These are phyloP conservation scores for Philonicus albiceps DNA, from an alignment of 2,888 invertebrate genomes.

Conservation along the genomic window DNA sequence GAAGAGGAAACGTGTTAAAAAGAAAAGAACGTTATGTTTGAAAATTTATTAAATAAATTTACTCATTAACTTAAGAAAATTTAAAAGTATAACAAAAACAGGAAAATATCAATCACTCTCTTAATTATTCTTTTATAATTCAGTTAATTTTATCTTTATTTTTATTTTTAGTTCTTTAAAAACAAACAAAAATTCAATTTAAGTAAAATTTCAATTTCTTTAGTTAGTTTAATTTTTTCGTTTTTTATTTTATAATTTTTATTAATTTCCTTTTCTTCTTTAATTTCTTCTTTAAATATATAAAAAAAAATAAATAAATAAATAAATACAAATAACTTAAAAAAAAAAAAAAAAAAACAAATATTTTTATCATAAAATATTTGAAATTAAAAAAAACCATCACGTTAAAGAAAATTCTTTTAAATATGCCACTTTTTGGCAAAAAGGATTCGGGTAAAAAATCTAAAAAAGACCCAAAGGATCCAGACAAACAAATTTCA, in stretches of 20 bases:
- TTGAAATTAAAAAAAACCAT: background rate
- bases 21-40: background rate
- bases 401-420: constrained; percentile 54
- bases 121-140: background rate
- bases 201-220: background rate
- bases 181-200: background rate
- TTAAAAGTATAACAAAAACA: background rate
- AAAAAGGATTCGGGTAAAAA: constrained; percentile 88
- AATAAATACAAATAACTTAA: too few relatives aligned
- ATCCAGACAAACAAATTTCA: constrained; percentile 78
- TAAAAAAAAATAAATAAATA: background rate
- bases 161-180: background rate
- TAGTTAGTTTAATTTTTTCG: background rate
- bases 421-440: constrained; percentile 86
- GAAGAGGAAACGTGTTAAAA: background rate
- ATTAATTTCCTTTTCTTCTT: background rate
- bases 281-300: background rate
- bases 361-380: background rate
- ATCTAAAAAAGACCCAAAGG: constrained; percentile 80
- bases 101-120: background rate
- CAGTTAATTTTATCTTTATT: background rate
- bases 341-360: background rate
- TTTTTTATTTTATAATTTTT: background rate
- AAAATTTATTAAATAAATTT: background rate
- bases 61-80: background rate